Conservation (phyloP, 1,140 invertebrate species). For the Neotoxoptera formosana region DNA sequence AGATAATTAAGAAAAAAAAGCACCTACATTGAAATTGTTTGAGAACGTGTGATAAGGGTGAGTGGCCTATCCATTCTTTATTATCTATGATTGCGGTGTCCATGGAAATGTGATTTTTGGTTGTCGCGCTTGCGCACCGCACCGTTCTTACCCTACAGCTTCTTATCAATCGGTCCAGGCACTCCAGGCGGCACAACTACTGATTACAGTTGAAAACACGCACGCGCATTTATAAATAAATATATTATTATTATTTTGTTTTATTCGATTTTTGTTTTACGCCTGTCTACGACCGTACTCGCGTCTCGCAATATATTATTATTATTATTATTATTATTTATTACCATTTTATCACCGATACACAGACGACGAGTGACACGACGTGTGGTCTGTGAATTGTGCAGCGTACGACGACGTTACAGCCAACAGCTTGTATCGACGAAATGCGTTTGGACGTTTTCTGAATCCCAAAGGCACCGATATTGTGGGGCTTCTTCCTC, state of each 20-base stretch:
- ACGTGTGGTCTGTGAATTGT: not conserved
- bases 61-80: no score
- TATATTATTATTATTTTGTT: not conserved
- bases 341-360: not conserved
- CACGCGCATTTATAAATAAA: not conserved
- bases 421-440: not conserved
- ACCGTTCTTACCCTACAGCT: not conserved
- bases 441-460: not conserved
- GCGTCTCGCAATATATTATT: not conserved
- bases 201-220: not conserved
- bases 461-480: not conserved
- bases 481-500: not conserved
- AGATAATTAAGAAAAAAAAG: no score
- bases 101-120: not conserved
- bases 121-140: not conserved
- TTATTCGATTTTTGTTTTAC: conserved; percentile 10
- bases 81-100: no score
- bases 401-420: not conserved
- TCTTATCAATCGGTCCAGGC: conserved; percentile 16
- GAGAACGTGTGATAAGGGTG: no score
- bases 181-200: not conserved
- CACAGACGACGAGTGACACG: not conserved
- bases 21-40: no score
- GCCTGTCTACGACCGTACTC: not conserved
- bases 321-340: conserved; percentile 1